These are phyloP conservation scores for Agapornis roseicollis DNA, from an alignment of 2,113 vertebrate genomes.

Conservation along the genomic window DNA sequence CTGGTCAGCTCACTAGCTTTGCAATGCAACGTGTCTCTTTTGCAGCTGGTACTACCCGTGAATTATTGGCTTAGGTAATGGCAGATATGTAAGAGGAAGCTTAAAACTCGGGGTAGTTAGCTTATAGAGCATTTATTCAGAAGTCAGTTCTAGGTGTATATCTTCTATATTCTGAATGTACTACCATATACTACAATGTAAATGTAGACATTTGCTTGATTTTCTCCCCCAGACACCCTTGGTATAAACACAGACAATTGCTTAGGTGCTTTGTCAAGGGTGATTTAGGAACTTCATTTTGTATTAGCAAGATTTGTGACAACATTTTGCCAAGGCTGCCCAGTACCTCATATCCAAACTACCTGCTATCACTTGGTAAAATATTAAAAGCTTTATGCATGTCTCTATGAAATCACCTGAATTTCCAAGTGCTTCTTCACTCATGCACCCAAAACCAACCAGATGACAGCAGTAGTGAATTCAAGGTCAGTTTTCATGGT, in stretches of 20 bases:
- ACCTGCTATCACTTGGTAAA: not conserved
- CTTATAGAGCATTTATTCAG: not conserved
- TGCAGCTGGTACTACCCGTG: not conserved
- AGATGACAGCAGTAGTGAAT: not conserved
- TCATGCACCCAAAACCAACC: not conserved
- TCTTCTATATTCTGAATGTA: not conserved
- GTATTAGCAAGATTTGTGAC: not conserved
- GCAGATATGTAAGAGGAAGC: not conserved
- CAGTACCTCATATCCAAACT: not conserved
- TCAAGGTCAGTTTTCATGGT: not conserved
- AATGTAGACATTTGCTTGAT: not conserved
- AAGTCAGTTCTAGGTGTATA: not conserved
- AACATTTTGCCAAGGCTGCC: not conserved
- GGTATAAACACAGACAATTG: not conserved
- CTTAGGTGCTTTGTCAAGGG: not conserved
- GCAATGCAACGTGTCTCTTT: not conserved
- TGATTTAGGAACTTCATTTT: not conserved
- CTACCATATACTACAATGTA: not conserved
- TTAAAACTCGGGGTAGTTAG: not conserved
- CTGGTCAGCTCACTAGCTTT: not conserved
- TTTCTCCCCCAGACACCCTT: not conserved
- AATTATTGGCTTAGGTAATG: not conserved
- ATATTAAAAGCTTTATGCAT: not conserved
- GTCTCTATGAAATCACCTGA: not conserved
- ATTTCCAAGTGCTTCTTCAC: not conserved